Conservation (phyloP, 2,113 vertebrate genomes). For the Prolemur simus region DNA sequence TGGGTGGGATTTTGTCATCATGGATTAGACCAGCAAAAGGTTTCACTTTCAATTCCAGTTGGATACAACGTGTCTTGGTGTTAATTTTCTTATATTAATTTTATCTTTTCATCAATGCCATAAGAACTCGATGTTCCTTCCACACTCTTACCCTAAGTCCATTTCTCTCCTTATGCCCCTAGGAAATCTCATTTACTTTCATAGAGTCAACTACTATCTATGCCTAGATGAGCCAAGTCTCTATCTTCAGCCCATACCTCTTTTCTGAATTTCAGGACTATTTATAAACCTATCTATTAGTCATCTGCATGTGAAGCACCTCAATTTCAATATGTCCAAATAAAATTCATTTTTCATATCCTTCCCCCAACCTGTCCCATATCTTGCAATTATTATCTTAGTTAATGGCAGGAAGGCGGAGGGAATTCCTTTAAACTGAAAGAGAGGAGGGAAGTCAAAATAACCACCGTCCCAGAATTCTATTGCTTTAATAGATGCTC, state of each 20-base stretch:
- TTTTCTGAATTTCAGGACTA: background rate
- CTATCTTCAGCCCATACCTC: too few species aligned
- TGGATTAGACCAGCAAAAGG: background rate
- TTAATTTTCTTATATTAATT: background rate
- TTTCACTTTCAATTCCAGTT: background rate
- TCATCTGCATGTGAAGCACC: background rate
- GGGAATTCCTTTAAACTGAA: background rate
- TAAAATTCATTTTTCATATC: background rate
- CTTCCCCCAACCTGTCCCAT: background rate
- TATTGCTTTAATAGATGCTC: background rate
- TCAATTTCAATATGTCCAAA: background rate
- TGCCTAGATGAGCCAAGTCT: background rate
- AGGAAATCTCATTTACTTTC: background rate
- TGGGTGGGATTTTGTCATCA: background rate
- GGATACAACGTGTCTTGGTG: background rate
- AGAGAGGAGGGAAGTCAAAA: slow-evolving; percentile 17
- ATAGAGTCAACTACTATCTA: background rate
- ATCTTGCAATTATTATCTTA: background rate
- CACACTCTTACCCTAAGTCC: background rate
- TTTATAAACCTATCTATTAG: background rate
- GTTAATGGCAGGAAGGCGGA: background rate
- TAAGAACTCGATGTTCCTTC: background rate
- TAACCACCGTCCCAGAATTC: background rate
- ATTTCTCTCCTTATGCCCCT: background rate
- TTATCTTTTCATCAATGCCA: background rate